phyloP scores from a whole-genome alignment of 1,140 invertebrate genomes.

The Zaprionus capensis region DNA sequence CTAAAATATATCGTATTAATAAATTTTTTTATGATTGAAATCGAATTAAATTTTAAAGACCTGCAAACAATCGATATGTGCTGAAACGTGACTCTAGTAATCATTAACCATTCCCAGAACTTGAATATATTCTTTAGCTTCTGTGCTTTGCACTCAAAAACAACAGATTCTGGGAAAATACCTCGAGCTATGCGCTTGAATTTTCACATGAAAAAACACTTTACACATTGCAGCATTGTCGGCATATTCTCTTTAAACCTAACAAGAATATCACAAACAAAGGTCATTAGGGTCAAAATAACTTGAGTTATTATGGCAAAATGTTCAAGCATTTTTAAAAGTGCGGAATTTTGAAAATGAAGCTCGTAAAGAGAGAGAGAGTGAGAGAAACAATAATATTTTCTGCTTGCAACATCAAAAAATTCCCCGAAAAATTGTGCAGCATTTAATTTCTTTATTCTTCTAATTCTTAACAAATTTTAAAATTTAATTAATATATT shows the following conservation, averaged over 20 bases:
- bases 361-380: background rate
- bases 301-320: background rate
- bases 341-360: background rate
- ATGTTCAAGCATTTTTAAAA: background rate
- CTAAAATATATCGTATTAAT: too few species aligned
- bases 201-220: background rate
- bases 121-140: background rate
- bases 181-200: background rate
- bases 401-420: background rate
- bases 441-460: background rate
- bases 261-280: background rate
- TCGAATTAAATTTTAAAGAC: background rate
- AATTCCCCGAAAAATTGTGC: background rate
- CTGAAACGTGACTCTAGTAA: background rate
- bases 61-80: background rate
- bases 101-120: background rate
- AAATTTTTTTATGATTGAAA: background rate
- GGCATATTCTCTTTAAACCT: background rate
- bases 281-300: slow-evolving; percentile 1
- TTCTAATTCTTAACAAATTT: too few species aligned
- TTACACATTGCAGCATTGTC: background rate
- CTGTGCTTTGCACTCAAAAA: background rate
- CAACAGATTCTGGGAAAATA: background rate
- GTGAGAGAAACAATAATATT: background rate
- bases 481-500: too few species aligned